Evolutionary conservation across 2,113 vertebrate genomes (phyloP).

Genomic region (Silurus meridionalis): DNA sequence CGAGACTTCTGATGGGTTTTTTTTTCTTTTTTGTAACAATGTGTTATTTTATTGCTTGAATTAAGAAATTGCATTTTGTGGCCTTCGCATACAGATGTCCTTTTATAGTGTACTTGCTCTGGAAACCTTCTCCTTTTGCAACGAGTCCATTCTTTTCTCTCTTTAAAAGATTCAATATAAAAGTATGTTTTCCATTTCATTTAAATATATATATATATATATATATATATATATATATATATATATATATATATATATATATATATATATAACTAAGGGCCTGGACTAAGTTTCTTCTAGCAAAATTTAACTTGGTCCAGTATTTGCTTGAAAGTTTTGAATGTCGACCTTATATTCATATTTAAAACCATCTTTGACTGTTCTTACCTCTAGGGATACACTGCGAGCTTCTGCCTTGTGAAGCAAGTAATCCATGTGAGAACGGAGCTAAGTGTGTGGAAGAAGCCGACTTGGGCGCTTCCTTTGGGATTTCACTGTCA

Average conservation of each 20-base stretch:
- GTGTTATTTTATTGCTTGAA: not conserved
- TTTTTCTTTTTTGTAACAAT: not conserved
- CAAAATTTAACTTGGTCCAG: not conserved
- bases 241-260: no score
- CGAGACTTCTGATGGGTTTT: no score
- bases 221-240: no score
- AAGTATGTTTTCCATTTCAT: not conserved
- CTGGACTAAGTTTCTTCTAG: not conserved
- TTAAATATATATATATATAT: not conserved
- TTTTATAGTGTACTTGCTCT: not conserved
- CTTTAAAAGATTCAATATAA: not conserved
- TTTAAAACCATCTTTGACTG: not conserved
- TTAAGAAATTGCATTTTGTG: not conserved
- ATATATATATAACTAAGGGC: not conserved
- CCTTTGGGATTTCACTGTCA: constrained; percentile 77
- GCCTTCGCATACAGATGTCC: not conserved
- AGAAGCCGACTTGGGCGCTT: constrained; percentile 72
- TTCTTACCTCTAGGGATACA: constrained; percentile 65
- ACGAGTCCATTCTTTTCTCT: not conserved
- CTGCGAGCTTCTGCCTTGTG: constrained; percentile 78
- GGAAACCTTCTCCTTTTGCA: no score
- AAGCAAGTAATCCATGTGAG: constrained; percentile 78
- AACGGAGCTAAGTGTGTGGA: constrained; percentile 73
- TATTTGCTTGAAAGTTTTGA: not conserved
- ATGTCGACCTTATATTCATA: not conserved